Percentiles rank a stretch among this genome's conserved stretches.
phyloP scores from a whole-genome alignment of 2,113 vertebrate genomes.

The Xyliphius kryptos region DNA sequence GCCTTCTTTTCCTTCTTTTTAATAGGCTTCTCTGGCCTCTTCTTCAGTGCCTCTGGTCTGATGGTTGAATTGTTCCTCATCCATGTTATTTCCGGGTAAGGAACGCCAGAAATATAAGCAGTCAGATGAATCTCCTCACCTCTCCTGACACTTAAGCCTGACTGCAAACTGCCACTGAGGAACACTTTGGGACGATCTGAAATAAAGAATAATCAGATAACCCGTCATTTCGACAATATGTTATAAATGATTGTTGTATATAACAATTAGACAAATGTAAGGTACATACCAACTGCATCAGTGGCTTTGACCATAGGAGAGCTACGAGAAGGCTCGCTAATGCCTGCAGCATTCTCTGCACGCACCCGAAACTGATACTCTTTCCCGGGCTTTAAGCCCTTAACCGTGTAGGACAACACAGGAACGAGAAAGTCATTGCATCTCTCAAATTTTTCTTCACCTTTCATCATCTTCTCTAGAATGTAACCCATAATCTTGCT shows the following conservation, averaged over 20 bases:
- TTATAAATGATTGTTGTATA: no score
- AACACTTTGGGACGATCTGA: slow-evolving; percentile 77
- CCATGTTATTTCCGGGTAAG: slow-evolving; percentile 91
- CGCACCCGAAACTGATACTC: slow-evolving; percentile 84
- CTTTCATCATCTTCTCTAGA: slow-evolving; percentile 85
- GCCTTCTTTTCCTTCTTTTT: slow-evolving; percentile 72
- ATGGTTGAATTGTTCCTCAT: slow-evolving; percentile 79
- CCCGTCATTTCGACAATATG: no score
- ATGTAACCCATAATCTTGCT: slow-evolving; percentile 95
- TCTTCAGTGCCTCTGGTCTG: slow-evolving; percentile 80
- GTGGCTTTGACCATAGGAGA: slow-evolving; percentile 78
- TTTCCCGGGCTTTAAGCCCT: slow-evolving; percentile 80
- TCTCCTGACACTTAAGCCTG: slow-evolving; percentile 77
- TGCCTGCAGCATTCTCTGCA: slow-evolving; percentile 87
- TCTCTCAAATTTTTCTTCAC: slow-evolving; percentile 81
- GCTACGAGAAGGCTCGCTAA: slow-evolving; percentile 85
- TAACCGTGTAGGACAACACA: slow-evolving; percentile 84
- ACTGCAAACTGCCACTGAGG: slow-evolving; percentile 80
- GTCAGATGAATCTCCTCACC: slow-evolving; percentile 81
- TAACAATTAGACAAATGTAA: no score
- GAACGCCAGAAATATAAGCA: slow-evolving; percentile 86
- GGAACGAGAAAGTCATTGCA: slow-evolving; percentile 94
- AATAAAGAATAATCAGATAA: background rate
- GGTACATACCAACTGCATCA: slow-evolving; percentile 73
- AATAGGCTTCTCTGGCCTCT: slow-evolving; percentile 63